These are phyloP conservation scores for Phasia obesa DNA, from an alignment of 2,888 invertebrate genomes.

Conservation along the genomic window DNA sequence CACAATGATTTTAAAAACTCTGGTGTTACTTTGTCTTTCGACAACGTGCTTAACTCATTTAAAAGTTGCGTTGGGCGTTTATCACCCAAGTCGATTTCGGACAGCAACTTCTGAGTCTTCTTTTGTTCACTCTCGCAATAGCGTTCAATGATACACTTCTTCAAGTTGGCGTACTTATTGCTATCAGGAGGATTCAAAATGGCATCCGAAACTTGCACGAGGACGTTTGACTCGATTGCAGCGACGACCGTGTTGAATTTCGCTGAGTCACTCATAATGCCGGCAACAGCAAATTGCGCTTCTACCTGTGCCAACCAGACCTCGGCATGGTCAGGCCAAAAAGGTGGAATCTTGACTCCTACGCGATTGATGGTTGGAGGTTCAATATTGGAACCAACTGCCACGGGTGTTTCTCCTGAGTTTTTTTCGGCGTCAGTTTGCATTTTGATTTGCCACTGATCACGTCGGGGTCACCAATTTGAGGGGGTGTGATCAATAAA, in stretches of 20 bases:
- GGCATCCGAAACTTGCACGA: conserved; percentile 68
- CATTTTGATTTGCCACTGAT: background rate
- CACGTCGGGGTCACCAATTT: too few relatives aligned
- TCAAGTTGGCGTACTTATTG: too few relatives aligned
- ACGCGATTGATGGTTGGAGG: conserved; percentile 17
- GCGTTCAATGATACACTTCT: too few relatives aligned
- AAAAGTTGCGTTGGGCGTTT: conserved; percentile 66
- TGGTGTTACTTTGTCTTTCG: conserved; percentile 44
- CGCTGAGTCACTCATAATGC: conserved; percentile 70
- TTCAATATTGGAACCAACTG: too few relatives aligned
- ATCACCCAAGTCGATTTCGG: conserved; percentile 68
- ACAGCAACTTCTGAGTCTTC: conserved; percentile 61
- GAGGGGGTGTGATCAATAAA: too few relatives aligned
- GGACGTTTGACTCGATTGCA: conserved; percentile 67
- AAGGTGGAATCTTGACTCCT: conserved; percentile 71
- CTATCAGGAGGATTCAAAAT: conserved; percentile 66
- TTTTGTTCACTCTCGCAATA: too few relatives aligned
- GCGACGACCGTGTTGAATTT: conserved; percentile 73
- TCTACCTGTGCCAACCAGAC: conserved; percentile 74
- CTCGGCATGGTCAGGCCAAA: conserved; percentile 72
- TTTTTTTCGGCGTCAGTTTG: background rate
- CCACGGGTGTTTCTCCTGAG: background rate
- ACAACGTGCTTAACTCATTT: conserved; percentile 50
- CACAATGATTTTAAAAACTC: too few relatives aligned
- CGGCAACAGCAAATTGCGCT: conserved; percentile 71